These are phyloP conservation scores for Pollicipes pollicipes DNA, from an alignment of 1,140 invertebrate genomes.

Conservation along the genomic window DNA sequence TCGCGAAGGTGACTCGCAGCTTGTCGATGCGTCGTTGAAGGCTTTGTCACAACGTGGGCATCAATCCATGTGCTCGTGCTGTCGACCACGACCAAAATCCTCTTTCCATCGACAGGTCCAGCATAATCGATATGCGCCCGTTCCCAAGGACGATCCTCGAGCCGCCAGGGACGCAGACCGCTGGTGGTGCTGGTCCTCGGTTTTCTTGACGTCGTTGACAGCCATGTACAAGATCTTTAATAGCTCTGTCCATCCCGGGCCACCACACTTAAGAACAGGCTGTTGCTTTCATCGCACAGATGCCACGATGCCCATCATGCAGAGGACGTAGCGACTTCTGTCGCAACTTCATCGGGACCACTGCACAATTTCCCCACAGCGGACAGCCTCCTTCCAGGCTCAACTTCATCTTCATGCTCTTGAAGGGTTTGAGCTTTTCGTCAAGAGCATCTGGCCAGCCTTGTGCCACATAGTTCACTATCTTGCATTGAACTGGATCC, in stretches of 20 bases:
- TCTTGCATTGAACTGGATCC: neutral
- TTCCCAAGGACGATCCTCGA: neutral
- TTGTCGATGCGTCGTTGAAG: neutral
- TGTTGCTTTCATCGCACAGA: neutral
- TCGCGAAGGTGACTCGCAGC: neutral
- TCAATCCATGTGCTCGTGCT: neutral
- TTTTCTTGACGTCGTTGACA: neutral
- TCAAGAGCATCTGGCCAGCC: neutral
- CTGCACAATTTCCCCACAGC: neutral
- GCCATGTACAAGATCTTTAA: neutral
- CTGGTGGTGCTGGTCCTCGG: too few relatives aligned
- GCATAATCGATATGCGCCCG: neutral
- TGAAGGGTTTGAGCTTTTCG: neutral
- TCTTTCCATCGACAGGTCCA: neutral
- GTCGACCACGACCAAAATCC: neutral
- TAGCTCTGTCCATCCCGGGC: neutral
- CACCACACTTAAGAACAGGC: neutral
- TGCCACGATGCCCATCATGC: neutral
- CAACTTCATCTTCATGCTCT: neutral
- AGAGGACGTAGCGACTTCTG: neutral
- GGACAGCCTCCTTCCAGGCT: neutral
- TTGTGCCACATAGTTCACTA: neutral
- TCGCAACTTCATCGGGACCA: neutral
- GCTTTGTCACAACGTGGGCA: neutral
- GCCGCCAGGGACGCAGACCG: neutral